Evolutionary conservation across 2,797 vertebrate species (phyloP), one percentile per base, ranked within the genome.

Genomic region (Paedocypris micromegethes): DNA sequence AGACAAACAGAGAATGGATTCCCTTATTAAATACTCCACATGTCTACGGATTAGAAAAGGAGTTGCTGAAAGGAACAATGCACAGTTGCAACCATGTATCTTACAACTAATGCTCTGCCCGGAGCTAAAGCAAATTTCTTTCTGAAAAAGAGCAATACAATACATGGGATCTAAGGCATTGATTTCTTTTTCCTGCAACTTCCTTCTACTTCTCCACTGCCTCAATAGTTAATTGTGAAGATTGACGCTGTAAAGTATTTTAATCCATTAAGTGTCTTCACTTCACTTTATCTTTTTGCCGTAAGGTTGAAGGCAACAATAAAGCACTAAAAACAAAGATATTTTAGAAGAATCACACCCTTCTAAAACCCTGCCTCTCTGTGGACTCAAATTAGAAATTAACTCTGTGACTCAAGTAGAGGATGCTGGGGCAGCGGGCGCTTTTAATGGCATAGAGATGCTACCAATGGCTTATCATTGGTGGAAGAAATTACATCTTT

Each of bases 1-100:
- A 60, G 68, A 64, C 59, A 70, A 57, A 50, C 45, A 6, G 51
- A 45, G 40, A 56, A 57, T 47, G 9, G 40, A 57, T 63, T 39
- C 9, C 40, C 40, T 49, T 51, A 70, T 57, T 64, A 53, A 70
- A 50, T 44, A 51, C 47, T 5, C 23, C 68, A 70, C 52, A 40
- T 38, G 23, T 62, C 67, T 49, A 41, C 0, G 42, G 37, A 5
- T 62, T 40, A 58, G 40, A 46, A 59, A 58, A 67, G 9, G 3
- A 53, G 38, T 6, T 3, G 6, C 5, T 0, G 23, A 54, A 37
- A 41, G 57, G 59, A 63, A 63, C 59, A 63, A 39, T 49, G 40
- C 0, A 7, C 9, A 5, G 58, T 56, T 46, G 0, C 5, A 37
- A 55, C 51, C 5, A 41, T 55, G 45, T 49, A 41, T 69, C 53